These are phyloP conservation scores for Eulemur coronatus DNA, from an alignment of 2,797 vertebrate species.

Conservation along the genomic window DNA sequence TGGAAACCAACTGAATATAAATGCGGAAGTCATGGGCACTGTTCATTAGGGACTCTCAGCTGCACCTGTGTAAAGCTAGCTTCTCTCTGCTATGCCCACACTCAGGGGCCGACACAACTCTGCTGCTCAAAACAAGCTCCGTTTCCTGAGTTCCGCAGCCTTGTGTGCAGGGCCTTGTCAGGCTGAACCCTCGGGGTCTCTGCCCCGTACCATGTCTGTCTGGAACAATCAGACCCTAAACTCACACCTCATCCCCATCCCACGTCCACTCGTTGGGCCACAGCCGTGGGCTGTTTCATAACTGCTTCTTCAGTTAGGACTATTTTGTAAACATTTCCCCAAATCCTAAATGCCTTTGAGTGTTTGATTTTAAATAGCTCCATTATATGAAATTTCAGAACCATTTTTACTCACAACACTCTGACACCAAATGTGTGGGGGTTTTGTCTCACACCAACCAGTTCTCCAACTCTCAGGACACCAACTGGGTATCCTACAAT, in stretches of 20 bases:
- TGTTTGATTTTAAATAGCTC: background rate
- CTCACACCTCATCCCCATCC: background rate
- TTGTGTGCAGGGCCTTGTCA: background rate
- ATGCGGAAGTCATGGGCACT: background rate
- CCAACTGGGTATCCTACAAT: accelerated
- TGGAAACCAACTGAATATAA: too few species aligned
- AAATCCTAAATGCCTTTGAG: background rate
- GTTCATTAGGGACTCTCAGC: background rate
- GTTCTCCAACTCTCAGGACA: background rate
- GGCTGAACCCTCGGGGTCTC: background rate
- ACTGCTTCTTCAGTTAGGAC: background rate
- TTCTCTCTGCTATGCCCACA: background rate
- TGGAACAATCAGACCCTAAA: background rate
- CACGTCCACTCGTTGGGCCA: background rate
- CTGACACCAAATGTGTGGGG: background rate
- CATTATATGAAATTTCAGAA: background rate
- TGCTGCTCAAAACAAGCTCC: background rate
- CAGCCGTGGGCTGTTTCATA: background rate
- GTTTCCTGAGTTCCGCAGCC: background rate
- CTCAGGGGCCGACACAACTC: background rate
- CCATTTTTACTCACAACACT: background rate
- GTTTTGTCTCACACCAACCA: background rate
- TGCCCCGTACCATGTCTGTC: accelerated
- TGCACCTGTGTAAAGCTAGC: background rate
- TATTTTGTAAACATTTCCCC: background rate